Evolutionary conservation across 2,113 vertebrate species (phyloP).

Genomic region (Gila orcuttii): DNA sequence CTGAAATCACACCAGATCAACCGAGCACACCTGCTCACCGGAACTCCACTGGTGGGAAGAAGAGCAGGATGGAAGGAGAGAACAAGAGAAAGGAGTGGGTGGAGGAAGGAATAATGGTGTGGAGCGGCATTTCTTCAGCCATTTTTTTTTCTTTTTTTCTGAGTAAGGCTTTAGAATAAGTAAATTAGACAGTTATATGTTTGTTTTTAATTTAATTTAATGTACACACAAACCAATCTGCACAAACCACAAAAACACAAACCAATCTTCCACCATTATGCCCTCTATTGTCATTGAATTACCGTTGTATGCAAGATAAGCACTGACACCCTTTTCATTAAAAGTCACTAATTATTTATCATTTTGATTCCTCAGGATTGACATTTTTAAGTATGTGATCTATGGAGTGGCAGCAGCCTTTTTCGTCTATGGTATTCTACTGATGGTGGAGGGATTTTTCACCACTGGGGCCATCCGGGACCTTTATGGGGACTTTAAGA

Average conservation of each 20-base stretch:
- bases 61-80: background rate
- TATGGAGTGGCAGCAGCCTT: constrained; percentile 96
- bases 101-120: background rate
- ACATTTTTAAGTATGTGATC: constrained; percentile 98
- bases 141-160: background rate
- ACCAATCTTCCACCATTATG: background rate
- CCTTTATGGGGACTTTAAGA: constrained; percentile 99
- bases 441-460: constrained; percentile 99
- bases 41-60: constrained; percentile 39
- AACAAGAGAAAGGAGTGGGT: constrained; percentile 2
- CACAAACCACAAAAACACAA: background rate
- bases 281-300: background rate
- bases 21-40: constrained; percentile 61
- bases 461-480: constrained; percentile 93
- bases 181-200: background rate
- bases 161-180: background rate
- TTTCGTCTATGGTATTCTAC: constrained; percentile 95
- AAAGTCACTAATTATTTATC: background rate
- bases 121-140: background rate
- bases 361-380: constrained; percentile 80
- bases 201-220: background rate
- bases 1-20: constrained; percentile 51
- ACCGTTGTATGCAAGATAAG: background rate
- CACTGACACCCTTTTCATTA: background rate
- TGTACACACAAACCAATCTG: background rate